Conservation (phyloP, 2,797 vertebrate genomes). For the Adrianichthys oophorus region DNA sequence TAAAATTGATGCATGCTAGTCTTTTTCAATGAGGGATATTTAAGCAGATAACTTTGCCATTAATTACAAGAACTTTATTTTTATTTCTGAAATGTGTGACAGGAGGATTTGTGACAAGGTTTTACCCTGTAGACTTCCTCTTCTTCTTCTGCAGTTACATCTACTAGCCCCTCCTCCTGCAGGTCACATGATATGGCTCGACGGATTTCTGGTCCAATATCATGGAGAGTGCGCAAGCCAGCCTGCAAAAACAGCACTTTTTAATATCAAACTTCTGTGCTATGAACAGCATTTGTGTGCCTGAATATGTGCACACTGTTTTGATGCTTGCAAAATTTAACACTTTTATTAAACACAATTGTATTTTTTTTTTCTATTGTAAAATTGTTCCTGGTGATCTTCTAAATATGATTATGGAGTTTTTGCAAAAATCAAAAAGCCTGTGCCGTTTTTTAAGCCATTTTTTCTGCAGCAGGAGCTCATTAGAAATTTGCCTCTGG, state of each 20-base stretch:
- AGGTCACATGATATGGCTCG: slow-evolving; percentile 98
- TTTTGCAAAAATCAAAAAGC: no score
- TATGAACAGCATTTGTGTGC: not conserved
- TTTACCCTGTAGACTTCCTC: slow-evolving; percentile 95
- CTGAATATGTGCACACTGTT: not conserved
- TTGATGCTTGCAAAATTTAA: no score
- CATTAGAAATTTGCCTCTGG: no score
- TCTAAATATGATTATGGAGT: no score
- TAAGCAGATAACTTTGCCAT: not conserved
- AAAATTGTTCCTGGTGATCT: no score
- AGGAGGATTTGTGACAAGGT: not conserved
- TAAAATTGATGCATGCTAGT: not conserved
- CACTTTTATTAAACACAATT: no score
- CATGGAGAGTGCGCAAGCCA: slow-evolving; percentile 96
- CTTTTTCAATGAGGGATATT: not conserved
- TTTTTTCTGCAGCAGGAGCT: no score
- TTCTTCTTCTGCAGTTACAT: slow-evolving; percentile 87
- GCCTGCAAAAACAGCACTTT: slow-evolving; percentile 82
- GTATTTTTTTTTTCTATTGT: no score
- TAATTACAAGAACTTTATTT: no score
- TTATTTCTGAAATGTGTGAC: no score
- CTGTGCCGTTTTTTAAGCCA: no score
- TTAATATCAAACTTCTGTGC: not conserved
- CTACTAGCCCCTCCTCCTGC: slow-evolving; percentile 93
- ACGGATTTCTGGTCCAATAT: slow-evolving; percentile 98